Conservation (phyloP, 30 jellyfish, hydroid and myxozoan species). For the Morbakka virulenta region DNA sequence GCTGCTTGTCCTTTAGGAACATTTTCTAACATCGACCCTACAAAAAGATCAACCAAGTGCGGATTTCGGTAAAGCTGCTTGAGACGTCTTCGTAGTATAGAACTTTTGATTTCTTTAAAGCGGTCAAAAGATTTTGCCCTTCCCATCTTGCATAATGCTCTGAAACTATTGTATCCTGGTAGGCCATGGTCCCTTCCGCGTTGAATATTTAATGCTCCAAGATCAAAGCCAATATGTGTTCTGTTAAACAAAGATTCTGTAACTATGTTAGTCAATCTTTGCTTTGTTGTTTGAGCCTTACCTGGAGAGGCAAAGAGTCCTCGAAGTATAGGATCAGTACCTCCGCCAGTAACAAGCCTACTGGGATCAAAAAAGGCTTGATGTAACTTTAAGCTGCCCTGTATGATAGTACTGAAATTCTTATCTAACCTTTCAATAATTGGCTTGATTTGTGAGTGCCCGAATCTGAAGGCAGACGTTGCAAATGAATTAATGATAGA, state of each 20-base stretch:
- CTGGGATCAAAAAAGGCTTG: slow-evolving; percentile 2
- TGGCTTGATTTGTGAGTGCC: slow-evolving; percentile 35
- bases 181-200: slow-evolving; percentile 68
- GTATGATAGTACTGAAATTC: neutral
- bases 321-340: slow-evolving; percentile 20
- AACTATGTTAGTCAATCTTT: neutral
- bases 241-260: neutral
- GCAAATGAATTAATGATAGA: slow-evolving; percentile 16
- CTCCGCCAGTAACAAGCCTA: neutral
- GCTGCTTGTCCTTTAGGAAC: slow-evolving; percentile 9
- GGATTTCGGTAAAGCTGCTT: neutral
- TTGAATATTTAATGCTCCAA: slow-evolving; percentile 42
- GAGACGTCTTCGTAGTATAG: neutral
- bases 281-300: neutral
- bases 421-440: slow-evolving; percentile 16
- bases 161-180: slow-evolving; percentile 22
- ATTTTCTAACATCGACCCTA: slow-evolving; percentile 32
- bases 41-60: slow-evolving; percentile 29
- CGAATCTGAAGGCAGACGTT: slow-evolving; percentile 50
- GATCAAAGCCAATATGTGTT: neutral
- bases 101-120: neutral
- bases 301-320: slow-evolving; percentile 28
- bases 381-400: neutral
- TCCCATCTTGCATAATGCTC: slow-evolving; percentile 5
- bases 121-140: neutral